phyloP scores from a whole-genome alignment of 2,113 vertebrate species.

The Pomatorhinus ruficollis region DNA sequence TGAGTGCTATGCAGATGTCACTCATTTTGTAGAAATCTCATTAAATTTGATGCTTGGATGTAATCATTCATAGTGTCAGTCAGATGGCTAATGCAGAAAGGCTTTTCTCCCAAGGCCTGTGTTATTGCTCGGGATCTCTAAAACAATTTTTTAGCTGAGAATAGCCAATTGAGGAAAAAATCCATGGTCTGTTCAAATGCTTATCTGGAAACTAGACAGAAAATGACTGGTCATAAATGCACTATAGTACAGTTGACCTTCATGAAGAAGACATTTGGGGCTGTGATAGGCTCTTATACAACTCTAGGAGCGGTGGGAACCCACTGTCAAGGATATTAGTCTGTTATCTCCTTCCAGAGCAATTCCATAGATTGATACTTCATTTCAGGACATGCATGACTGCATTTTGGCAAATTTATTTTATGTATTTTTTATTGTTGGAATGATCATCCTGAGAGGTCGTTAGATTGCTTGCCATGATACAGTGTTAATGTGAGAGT shows the following conservation, averaged over 20 bases:
- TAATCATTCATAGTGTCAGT: constrained; percentile 63
- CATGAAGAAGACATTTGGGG: background rate
- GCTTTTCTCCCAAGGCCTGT: background rate
- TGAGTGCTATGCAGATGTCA: constrained; percentile 56
- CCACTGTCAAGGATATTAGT: background rate
- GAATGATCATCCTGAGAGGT: constrained; percentile 9
- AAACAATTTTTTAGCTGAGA: constrained; percentile 54
- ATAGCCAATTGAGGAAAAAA: constrained; percentile 30
- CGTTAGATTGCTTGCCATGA: background rate
- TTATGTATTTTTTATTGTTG: constrained; percentile 31
- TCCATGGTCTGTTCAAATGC: background rate
- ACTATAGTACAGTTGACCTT: background rate
- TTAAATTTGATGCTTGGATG: constrained; percentile 51
- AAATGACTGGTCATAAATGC: constrained; percentile 25
- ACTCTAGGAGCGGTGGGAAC: background rate
- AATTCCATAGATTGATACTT: background rate
- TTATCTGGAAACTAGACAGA: background rate
- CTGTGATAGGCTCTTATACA: background rate
- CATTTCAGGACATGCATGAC: background rate
- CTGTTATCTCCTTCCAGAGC: background rate
- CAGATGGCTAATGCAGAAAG: constrained; percentile 9
- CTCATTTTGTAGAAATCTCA: constrained; percentile 58
- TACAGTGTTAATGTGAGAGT: background rate
- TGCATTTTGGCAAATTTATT: constrained; percentile 32
- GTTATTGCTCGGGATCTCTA: constrained; percentile 41